Percentiles rank a stretch among this genome's conserved stretches.
Conservation (phyloP, 2,888 invertebrate species). For the Ommatoiulus sabulosus region DNA sequence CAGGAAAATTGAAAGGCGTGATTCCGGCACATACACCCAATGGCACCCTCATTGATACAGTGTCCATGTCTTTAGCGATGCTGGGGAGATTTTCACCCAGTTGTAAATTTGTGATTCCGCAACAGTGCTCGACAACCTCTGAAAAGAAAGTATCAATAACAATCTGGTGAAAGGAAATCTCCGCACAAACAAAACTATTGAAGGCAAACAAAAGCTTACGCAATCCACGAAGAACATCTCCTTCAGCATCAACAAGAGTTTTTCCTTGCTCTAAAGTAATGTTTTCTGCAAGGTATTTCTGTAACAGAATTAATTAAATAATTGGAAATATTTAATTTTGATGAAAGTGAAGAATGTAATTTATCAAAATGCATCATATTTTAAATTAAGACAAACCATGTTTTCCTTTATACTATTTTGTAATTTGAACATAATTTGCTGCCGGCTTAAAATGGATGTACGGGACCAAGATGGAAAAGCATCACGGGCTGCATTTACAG, state of each 20-base stretch:
- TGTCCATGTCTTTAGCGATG: constrained; percentile 96
- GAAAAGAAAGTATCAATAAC: constrained; percentile 60
- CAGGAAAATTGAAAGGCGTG: constrained; percentile 99
- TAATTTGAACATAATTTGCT: constrained; percentile 89
- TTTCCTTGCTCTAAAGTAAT: constrained; percentile 98
- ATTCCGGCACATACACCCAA: constrained; percentile 95
- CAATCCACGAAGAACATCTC: constrained; percentile 95
- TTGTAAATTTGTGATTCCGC: constrained; percentile 90
- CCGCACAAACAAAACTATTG: not conserved
- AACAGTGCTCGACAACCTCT: constrained; percentile 98
- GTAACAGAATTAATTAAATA: constrained; percentile 60
- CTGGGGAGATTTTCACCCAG: constrained; percentile 90
- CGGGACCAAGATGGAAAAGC: constrained; percentile 88
- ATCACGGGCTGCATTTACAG: constrained; percentile 86
- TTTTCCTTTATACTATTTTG: constrained; percentile 89
- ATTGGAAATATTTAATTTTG: constrained; percentile 32
- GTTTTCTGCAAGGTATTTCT: constrained; percentile 87
- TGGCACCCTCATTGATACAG: constrained; percentile 89
- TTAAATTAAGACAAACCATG: constrained; percentile 71
- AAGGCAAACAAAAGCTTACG: constrained; percentile 76
- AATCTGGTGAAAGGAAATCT: not conserved
- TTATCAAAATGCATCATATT: not conserved
- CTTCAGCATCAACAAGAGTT: constrained; percentile 96
- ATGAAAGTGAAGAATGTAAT: not conserved
- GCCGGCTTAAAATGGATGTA: constrained; percentile 90